phyloP scores from a whole-genome alignment of 2,888 invertebrate species.

The Temnothorax unifasciatus region DNA sequence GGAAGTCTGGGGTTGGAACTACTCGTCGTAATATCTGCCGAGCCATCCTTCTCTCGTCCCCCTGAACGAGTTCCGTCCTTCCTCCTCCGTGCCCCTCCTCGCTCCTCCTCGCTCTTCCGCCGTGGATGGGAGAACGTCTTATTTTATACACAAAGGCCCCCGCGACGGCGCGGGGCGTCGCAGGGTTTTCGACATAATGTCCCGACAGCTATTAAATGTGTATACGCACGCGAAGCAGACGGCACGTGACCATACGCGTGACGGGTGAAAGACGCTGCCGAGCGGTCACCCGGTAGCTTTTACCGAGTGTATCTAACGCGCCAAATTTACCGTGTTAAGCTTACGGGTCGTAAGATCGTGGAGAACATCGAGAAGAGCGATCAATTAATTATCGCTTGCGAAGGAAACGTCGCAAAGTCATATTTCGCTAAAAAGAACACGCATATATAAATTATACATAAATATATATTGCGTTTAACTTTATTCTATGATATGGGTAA shows the following conservation, averaged over 20 bases:
- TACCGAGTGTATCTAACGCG: conserved; percentile 52
- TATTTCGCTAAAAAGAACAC: background rate
- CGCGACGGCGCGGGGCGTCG: conserved; percentile 76
- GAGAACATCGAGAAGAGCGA: conserved; percentile 2
- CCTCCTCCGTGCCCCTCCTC: conserved; percentile 17
- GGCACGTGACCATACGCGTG: conserved; percentile 65
- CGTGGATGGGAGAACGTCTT: conserved; percentile 74
- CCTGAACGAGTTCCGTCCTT: conserved; percentile 46
- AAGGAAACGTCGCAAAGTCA: background rate
- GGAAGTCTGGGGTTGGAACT: conserved; percentile 74
- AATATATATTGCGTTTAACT: background rate
- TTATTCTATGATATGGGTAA: background rate
- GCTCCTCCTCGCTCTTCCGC: conserved; percentile 66
- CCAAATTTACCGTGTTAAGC: conserved; percentile 48
- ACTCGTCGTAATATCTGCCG: conserved; percentile 67
- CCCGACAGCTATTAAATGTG: conserved; percentile 70
- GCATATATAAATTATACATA: background rate
- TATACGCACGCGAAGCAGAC: conserved; percentile 43
- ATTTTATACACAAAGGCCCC: conserved; percentile 78
- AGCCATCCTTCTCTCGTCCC: conserved; percentile 62
- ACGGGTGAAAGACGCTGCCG: conserved; percentile 23
- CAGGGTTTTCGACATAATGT: conserved; percentile 74
- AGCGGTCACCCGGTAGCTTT: conserved; percentile 39
- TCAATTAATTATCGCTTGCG: conserved; percentile 21
- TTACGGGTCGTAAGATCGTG: conserved; percentile 24